Evolutionary conservation across 2,797 vertebrate species (phyloP).

Genomic region (Eospalax fontanierii): DNA sequence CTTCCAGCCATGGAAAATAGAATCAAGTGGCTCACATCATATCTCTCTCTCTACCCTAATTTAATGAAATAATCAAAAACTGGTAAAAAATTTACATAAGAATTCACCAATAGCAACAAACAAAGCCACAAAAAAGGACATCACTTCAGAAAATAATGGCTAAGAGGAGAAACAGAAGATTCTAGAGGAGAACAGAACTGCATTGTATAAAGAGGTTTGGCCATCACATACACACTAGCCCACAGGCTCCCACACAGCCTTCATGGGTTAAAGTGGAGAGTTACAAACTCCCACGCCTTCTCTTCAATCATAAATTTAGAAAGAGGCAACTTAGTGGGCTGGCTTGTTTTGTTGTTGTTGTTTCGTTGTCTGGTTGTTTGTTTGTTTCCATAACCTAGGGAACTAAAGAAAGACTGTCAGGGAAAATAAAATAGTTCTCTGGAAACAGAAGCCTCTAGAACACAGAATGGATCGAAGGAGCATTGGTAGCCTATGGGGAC

Average conservation of each 20-base stretch:
- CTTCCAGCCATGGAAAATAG: background rate
- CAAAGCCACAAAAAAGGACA: background rate
- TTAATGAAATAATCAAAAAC: slow-evolving; percentile 49
- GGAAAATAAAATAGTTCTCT: background rate
- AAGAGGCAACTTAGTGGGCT: background rate
- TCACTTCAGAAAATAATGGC: slow-evolving; percentile 24
- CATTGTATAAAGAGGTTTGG: background rate
- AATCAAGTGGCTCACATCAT: background rate
- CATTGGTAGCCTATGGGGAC: background rate
- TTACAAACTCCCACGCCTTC: slow-evolving; percentile 24
- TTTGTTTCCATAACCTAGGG: background rate
- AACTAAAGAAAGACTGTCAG: background rate
- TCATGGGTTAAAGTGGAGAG: background rate
- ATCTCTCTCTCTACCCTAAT: slow-evolving; percentile 14
- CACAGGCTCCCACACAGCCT: background rate
- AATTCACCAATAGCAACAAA: background rate
- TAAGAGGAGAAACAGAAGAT: background rate
- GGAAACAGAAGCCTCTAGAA: background rate
- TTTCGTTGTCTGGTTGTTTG: no score
- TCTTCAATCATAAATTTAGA: slow-evolving; percentile 19
- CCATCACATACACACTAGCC: background rate
- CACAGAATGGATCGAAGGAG: background rate
- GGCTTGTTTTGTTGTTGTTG: background rate
- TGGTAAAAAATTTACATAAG: background rate
- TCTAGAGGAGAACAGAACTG: background rate